These are phyloP conservation scores for Leptoclinus maculatus DNA, from an alignment of 2,797 vertebrate species.

Conservation along the genomic window DNA sequence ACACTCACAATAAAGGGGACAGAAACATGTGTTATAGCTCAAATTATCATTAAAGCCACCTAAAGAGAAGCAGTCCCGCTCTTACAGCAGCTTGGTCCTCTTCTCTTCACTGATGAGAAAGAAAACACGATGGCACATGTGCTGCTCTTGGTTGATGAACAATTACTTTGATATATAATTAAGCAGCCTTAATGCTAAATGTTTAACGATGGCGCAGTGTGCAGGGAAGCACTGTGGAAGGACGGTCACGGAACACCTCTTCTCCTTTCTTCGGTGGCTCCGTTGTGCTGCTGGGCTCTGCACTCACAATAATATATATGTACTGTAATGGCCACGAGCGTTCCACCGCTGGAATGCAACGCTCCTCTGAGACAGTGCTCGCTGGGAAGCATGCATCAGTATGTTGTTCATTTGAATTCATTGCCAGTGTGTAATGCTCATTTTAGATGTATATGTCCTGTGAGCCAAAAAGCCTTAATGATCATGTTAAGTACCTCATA, in stretches of 20 bases:
- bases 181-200: slow-evolving; percentile 65
- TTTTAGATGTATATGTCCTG: slow-evolving; percentile 27
- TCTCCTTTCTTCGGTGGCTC: slow-evolving; percentile 3
- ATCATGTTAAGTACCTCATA: neutral
- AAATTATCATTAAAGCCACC: no score
- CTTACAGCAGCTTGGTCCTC: neutral
- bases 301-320: neutral
- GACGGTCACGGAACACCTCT: slow-evolving; percentile 29
- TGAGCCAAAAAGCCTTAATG: slow-evolving; percentile 22
- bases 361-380: slow-evolving; percentile 20
- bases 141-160: slow-evolving; percentile 56
- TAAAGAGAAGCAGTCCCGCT: neutral
- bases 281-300: slow-evolving; percentile 21
- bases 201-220: slow-evolving; percentile 48
- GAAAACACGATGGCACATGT: slow-evolving; percentile 17
- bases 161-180: slow-evolving; percentile 78
- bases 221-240: slow-evolving; percentile 6
- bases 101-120: neutral
- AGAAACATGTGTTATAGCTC: no score
- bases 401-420: slow-evolving; percentile 49
- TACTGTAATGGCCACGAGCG: slow-evolving; percentile 17
- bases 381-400: slow-evolving; percentile 30
- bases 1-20: no score
- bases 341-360: neutral
- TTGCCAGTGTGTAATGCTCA: slow-evolving; percentile 23